Conservation (phyloP, 2,888 invertebrate genomes). For the Nomada goodeniana region DNA sequence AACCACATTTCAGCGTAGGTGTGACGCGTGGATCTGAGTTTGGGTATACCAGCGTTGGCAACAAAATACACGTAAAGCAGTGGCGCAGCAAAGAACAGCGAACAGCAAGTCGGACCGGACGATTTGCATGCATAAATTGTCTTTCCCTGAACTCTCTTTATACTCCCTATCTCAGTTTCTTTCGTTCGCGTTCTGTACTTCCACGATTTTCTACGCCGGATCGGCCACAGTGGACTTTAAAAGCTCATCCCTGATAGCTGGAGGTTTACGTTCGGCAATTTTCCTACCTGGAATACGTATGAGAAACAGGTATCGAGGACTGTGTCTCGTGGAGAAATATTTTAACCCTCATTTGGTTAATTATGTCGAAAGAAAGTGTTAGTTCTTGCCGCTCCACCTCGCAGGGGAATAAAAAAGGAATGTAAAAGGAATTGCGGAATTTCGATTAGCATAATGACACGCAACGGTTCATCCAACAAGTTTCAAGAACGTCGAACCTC, state of each 20-base stretch:
- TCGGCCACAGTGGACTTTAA: conserved; percentile 45
- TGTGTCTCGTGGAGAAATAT: too few species aligned
- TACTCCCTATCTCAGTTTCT: conserved; percentile 21
- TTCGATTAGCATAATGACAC: too few species aligned
- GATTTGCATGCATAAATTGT: conserved; percentile 78
- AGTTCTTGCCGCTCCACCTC: too few species aligned
- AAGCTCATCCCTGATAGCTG: conserved; percentile 49
- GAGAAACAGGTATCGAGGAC: too few species aligned
- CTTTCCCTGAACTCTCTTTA: conserved; percentile 64
- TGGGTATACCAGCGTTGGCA: conserved; percentile 37
- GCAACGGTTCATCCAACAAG: too few species aligned
- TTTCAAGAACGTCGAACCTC: too few species aligned
- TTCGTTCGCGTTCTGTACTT: background rate
- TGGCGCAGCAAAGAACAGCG: conserved; percentile 76
- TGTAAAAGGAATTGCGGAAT: too few species aligned
- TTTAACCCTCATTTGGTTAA: too few species aligned
- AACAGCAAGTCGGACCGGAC: conserved; percentile 74
- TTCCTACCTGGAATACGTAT: too few species aligned
- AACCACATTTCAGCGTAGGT: background rate
- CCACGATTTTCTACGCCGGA: conserved; percentile 21
- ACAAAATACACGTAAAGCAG: conserved; percentile 72
- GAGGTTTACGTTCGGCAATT: too few species aligned
- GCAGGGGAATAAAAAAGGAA: too few species aligned
- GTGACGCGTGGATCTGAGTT: conserved; percentile 4
- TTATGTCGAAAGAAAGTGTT: too few species aligned